Percentiles rank a stretch among this genome's conserved stretches.
Conservation (phyloP, 2,888 invertebrate genomes). For the Siphlonurus alternatus region DNA sequence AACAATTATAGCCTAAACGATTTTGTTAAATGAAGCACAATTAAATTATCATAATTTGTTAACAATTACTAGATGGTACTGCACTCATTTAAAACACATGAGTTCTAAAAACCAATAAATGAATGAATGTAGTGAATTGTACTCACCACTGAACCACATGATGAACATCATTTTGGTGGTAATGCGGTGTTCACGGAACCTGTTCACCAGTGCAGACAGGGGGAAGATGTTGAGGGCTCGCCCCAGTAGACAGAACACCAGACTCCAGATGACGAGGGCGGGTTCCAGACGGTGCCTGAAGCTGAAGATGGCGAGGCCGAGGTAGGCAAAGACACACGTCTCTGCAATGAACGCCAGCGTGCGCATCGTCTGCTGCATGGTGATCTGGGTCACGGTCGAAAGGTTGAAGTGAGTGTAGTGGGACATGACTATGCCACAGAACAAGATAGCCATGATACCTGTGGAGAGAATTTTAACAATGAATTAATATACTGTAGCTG, state of each 20-base stretch:
- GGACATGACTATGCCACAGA: slow-evolving; percentile 98
- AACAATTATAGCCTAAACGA: too few species aligned
- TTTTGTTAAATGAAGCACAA: too few species aligned
- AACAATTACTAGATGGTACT: too few species aligned
- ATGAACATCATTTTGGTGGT: slow-evolving; percentile 98
- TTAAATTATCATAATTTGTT: too few species aligned
- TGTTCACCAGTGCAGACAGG: slow-evolving; percentile 79
- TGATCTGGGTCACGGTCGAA: slow-evolving; percentile 96
- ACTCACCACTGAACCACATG: slow-evolving; percentile 93
- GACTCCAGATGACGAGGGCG: slow-evolving; percentile 86
- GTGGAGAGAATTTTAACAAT: slow-evolving; percentile 22
- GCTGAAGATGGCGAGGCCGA: slow-evolving; percentile 87
- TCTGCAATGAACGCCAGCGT: slow-evolving; percentile 96
- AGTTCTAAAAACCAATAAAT: too few species aligned
- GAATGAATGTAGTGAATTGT: too few species aligned
- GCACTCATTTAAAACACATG: too few species aligned
- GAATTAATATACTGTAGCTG: slow-evolving; percentile 7
- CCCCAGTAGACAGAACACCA: slow-evolving; percentile 79
- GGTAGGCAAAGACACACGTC: slow-evolving; percentile 96
- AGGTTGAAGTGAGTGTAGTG: slow-evolving; percentile 98
- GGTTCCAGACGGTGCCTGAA: slow-evolving; percentile 86
- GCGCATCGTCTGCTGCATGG: slow-evolving; percentile 97
- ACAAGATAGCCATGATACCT: slow-evolving; percentile 98
- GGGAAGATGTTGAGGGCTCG: slow-evolving; percentile 96
- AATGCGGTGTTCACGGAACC: slow-evolving; percentile 93